These are phyloP conservation scores for Onthophagus sagittarius DNA, from an alignment of 2,888 invertebrate genomes.

Conservation along the genomic window DNA sequence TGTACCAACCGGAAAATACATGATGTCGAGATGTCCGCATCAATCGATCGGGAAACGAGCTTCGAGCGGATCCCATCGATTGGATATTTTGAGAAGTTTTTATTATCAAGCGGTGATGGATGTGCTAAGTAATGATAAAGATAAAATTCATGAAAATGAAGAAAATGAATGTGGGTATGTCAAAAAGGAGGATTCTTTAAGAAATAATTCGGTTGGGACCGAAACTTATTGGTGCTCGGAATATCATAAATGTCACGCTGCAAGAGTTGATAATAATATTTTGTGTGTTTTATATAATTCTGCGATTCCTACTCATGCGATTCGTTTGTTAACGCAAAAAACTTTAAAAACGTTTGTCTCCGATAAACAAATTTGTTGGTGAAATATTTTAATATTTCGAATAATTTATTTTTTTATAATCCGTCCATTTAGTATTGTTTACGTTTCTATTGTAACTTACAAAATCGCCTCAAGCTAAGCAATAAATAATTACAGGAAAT, in stretches of 20 bases:
- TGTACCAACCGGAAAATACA: slow-evolving; percentile 61
- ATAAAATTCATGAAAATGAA: slow-evolving; percentile 23
- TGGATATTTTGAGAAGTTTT: slow-evolving; percentile 71
- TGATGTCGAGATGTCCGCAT: slow-evolving; percentile 67
- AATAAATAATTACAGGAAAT: no score
- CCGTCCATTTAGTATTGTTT: no score
- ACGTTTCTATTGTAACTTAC: no score
- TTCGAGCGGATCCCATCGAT: slow-evolving; percentile 61
- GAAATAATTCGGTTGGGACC: slow-evolving; percentile 37
- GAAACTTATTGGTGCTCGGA: slow-evolving; percentile 84
- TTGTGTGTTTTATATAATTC: slow-evolving; percentile 72
- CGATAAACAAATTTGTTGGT: slow-evolving; percentile 72
- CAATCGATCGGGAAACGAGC: slow-evolving; percentile 55
- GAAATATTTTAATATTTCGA: no score
- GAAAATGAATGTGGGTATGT: slow-evolving; percentile 5
- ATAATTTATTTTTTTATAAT: no score
- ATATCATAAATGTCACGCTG: slow-evolving; percentile 80
- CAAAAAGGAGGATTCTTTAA: neutral
- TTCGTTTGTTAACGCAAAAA: slow-evolving; percentile 67
- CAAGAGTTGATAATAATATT: slow-evolving; percentile 62
- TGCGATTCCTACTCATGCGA: slow-evolving; percentile 70
- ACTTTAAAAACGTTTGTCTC: slow-evolving; percentile 59
- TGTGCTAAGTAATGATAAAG: slow-evolving; percentile 38
- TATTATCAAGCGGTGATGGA: slow-evolving; percentile 66
- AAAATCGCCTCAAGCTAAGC: no score